Percentiles rank a stretch among this genome's conserved stretches.
Conservation (phyloP, 2,113 vertebrate genomes). For the Corynorhinus townsendii region DNA sequence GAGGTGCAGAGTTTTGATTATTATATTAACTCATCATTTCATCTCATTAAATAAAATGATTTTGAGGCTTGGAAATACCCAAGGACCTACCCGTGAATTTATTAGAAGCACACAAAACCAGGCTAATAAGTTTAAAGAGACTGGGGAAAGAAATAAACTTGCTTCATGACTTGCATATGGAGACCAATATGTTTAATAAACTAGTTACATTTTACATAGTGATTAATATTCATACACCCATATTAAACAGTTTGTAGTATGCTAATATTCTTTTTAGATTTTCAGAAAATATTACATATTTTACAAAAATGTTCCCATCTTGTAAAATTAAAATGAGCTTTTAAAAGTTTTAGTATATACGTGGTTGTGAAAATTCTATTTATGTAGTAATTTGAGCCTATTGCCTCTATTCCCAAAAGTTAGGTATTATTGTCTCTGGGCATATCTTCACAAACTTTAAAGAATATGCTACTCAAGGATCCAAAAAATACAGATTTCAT, state of each 20-base stretch:
- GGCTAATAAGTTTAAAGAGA: neutral
- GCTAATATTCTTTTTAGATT: neutral
- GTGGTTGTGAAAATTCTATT: neutral
- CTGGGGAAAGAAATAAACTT: neutral
- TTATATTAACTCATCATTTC: neutral
- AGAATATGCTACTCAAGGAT: neutral
- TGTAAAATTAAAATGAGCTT: slow-evolving; percentile 13
- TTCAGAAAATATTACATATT: neutral
- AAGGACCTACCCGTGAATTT: neutral
- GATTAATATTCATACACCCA: neutral
- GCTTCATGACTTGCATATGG: neutral
- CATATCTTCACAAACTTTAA: neutral
- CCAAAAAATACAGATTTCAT: slow-evolving; percentile 60
- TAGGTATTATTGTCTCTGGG: neutral
- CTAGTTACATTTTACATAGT: neutral
- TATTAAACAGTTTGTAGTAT: neutral
- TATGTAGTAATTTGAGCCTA: neutral
- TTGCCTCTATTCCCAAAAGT: neutral
- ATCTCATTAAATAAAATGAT: neutral
- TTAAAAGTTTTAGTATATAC: neutral
- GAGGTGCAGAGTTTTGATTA: neutral
- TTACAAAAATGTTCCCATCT: neutral
- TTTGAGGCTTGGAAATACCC: neutral
- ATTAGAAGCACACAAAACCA: neutral
- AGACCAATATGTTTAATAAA: slow-evolving; percentile 13